Conservation (phyloP, 2,113 vertebrate genomes). For the Megatriorchis doriae region DNA sequence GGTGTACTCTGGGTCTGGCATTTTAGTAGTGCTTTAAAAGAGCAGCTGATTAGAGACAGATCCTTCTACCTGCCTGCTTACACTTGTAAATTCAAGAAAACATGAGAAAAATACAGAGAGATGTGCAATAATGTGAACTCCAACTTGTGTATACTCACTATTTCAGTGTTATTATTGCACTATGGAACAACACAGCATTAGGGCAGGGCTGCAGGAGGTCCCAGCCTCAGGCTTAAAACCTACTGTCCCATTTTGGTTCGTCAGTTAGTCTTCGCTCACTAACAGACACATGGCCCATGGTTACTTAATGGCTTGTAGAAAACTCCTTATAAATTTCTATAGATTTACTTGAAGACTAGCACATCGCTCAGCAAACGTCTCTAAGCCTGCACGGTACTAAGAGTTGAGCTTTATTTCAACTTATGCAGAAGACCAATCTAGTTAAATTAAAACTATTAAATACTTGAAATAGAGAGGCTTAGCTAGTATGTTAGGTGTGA, state of each 20-base stretch:
- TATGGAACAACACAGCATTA: not conserved
- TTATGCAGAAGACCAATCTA: not conserved
- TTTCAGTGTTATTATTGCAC: not conserved
- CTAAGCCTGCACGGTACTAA: not conserved
- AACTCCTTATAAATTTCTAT: not conserved
- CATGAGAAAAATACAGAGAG: not conserved
- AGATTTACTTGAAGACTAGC: not conserved
- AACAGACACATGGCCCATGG: not conserved
- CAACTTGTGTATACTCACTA: not conserved
- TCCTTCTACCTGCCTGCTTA: fast-evolving
- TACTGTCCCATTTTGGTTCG: not conserved
- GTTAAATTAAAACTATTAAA: not conserved
- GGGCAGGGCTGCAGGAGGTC: not conserved
- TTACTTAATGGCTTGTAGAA: not conserved
- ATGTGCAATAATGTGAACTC: not conserved
- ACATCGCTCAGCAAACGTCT: not conserved
- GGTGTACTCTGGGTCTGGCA: not conserved
- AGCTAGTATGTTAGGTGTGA: not conserved
- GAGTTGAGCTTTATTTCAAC: not conserved
- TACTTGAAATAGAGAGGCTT: not conserved
- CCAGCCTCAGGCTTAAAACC: not conserved
- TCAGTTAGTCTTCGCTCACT: not conserved
- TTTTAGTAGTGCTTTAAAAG: not conserved
- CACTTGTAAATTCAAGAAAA: not conserved
- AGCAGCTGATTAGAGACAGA: not conserved